Base-by-base conservation (phyloP, 2,888 invertebrate genomes). In the Clanis bilineata region DNA sequence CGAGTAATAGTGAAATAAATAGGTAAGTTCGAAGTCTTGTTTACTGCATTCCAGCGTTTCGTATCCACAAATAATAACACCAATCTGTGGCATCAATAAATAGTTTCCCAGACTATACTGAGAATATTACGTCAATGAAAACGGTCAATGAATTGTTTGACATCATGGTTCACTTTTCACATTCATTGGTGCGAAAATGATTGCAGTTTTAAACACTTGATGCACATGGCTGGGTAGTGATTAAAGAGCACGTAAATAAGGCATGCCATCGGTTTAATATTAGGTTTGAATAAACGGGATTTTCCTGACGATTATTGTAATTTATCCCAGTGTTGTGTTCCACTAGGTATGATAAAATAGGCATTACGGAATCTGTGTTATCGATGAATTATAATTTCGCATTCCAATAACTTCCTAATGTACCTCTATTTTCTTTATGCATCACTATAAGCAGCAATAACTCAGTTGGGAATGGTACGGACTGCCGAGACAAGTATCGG, bases 131-230 rank as follows among this genome's bases (percentile, higher is more conserved):
- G 66, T 72, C 71, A 72, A 71, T 69, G 64, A 65, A 68, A 60
- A 62, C 72, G 74, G 78, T 74, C 79, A 72, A 65, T 64, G 77
- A 69, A 76, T 74, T 74, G 69, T 70, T 74, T 75, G 76, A 71
- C 76, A 74, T 71, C 67, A 76, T 73, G 80, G 32, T 51, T 7
- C 25, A 18, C 47, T 47, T 28, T 51, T 32, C 51, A 51, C 51
- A 69, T 64, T 73, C 75, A 73, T 64, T 76, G 70, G 72, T 74
- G 71, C 79, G 72, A 60, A 62, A 56, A 64, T 68, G 61, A 63
- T 64, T 68, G 38, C 59, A 65, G 58, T 58, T 62, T 66, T 61
- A 47, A 32, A 32, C 5, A 51, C 28, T 28, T 18, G 32, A 47
- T 25, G 47, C n/a, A 18, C 32, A 32, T 32, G 9, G 47, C 25